These are phyloP conservation scores for Platysternon megacephalum DNA, from an alignment of 2,113 vertebrate species.

Conservation along the genomic window DNA sequence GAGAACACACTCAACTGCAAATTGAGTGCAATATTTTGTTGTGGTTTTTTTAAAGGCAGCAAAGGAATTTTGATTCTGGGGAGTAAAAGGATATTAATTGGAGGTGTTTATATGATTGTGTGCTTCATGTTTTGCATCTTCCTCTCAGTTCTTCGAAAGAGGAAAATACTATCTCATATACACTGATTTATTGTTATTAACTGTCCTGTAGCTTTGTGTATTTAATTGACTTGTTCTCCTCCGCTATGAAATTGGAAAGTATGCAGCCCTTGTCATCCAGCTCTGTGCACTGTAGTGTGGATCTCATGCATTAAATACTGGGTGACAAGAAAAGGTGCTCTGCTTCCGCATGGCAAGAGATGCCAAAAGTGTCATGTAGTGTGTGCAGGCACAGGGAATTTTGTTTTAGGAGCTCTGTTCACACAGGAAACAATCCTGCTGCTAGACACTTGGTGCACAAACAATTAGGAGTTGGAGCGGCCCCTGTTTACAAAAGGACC, in stretches of 20 bases:
- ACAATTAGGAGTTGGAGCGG: constrained; percentile 55
- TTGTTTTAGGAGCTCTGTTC: constrained; percentile 7
- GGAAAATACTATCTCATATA: fast-evolving
- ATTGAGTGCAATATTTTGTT: constrained; percentile 37
- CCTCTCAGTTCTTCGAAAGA: not conserved
- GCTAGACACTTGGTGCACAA: constrained; percentile 25
- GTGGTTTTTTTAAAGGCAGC: not conserved
- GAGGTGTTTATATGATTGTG: not conserved
- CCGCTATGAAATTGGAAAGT: constrained; percentile 49
- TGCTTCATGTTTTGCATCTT: not conserved
- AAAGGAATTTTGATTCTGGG: not conserved
- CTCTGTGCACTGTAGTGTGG: not conserved
- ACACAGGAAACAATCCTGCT: constrained; percentile 19
- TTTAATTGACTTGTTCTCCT: constrained; percentile 40
- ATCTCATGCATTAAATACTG: not conserved
- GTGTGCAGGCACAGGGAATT: not conserved
- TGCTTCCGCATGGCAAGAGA: not conserved
- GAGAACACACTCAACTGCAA: constrained; percentile 36
- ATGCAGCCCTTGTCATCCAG: not conserved
- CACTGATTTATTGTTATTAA: not conserved
- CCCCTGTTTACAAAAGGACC: constrained; percentile 77
- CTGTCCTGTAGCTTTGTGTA: not conserved
- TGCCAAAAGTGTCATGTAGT: not conserved
- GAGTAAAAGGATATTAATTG: not conserved
- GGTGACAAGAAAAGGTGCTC: constrained; percentile 10